A percentile compares a stretch with the other conserved stretches of the same genome.
phyloP scores from a whole-genome alignment of 2,888 invertebrate genomes.

The Acronicta leporina region DNA sequence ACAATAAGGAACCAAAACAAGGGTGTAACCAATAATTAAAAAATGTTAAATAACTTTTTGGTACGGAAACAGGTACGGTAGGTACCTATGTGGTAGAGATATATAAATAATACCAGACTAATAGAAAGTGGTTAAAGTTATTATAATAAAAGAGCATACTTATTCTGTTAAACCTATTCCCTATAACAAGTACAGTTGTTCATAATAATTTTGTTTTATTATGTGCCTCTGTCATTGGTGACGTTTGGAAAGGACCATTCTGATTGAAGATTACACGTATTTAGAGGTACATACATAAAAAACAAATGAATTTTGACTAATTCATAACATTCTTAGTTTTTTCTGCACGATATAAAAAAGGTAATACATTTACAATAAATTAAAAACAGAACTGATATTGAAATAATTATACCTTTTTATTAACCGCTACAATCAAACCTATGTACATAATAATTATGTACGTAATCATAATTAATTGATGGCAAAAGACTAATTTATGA shows the following conservation, averaged over 20 bases:
- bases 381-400: conserved; percentile 35
- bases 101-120: too few species aligned
- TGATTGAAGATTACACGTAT: too few species aligned
- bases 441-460: background rate
- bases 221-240: background rate
- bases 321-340: background rate
- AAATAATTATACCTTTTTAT: conserved; percentile 32
- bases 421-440: conserved; percentile 56
- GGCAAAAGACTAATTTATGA: conserved; percentile 36
- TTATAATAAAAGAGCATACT: background rate
- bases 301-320: background rate
- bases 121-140: too few species aligned
- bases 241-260: background rate
- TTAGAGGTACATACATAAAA: too few species aligned
- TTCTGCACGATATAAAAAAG: background rate
- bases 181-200: background rate
- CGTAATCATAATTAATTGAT: conserved; percentile 19
- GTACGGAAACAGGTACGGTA: too few species aligned
- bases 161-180: background rate
- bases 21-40: conserved; percentile 14
- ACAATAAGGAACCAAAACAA: conserved; percentile 46
- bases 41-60: conserved; percentile 4
- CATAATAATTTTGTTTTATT: background rate
- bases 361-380: conserved; percentile 8
- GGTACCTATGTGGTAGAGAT: too few species aligned